Base-by-base conservation (phyloP, 2,888 invertebrate genomes). In the Stenichneumon culpator region DNA sequence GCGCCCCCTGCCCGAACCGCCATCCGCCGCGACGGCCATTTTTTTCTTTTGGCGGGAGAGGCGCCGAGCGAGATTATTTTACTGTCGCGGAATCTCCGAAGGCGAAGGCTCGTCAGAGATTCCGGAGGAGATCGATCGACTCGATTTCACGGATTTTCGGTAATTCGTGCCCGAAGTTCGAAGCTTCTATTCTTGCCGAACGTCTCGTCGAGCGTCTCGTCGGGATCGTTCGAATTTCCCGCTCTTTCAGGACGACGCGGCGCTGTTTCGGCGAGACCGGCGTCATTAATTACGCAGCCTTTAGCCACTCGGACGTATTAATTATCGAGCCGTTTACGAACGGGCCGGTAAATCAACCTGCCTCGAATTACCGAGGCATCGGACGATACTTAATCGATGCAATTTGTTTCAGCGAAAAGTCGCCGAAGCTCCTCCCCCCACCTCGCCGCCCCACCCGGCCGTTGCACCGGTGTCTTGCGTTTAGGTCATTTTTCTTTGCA, bases 1-100 rank as follows among this genome's bases (percentile, higher is more conserved):
- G 90, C 91, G 91, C 90, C 87, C 87, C 86, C 78, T 80, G 84
- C 87, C 86, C 86, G 19, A 52, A 52, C 52, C 54, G 82, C 84
- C 86, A 82, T 75, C 36, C 32, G 52, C 52, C 75, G 22, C 16
- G 60, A 22, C 60, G 28, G 28, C 60, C 28, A 25, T 14, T 22
- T 22, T 60, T 60, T 22, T 25, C 7, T 60, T 60, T 60, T 60
- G 60, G 60, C 60, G 60, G 60, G 60, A 60, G 60, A 25, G 4
- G 11, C 19, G 22, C 54, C 22, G 36, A 36, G 9, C 7, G 7
- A 54, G 22, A n/a, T 9, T 7, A 19, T 54, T 54, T 9, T 54
- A 7, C 54, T 9, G 7, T 19, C 54, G 22, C 1, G 7, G 54
- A 9, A 19, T 9, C 9, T 54, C 9, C 1, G 22, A 54, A 0